Percentiles rank a stretch among this genome's conserved stretches.
These are phyloP conservation scores for Nymphalis io DNA, from an alignment of 1,140 invertebrate species.

Conservation along the genomic window DNA sequence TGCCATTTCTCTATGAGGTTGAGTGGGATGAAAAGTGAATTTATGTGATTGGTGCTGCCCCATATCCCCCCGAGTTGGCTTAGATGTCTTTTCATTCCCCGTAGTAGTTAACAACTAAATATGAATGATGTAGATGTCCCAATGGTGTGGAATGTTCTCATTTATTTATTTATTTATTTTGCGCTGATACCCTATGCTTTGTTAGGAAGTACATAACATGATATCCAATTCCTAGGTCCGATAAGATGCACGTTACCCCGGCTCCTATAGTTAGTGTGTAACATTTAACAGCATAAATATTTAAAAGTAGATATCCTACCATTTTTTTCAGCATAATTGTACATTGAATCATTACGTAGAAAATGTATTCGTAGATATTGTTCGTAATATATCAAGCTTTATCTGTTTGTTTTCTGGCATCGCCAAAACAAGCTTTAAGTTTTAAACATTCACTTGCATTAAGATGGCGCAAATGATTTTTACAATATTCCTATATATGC, in stretches of 20 bases:
- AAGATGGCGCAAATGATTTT: conserved; percentile 47
- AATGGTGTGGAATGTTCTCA: conserved; percentile 56
- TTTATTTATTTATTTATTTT: conserved; percentile 57
- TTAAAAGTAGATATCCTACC: conserved; percentile 28
- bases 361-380: conserved; percentile 31
- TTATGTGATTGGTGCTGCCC: conserved; percentile 81
- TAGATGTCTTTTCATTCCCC: conserved; percentile 66
- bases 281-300: conserved; percentile 14
- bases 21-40: conserved; percentile 62
- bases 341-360: conserved; percentile 24
- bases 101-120: conserved; percentile 55
- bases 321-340: conserved; percentile 27
- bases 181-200: conserved; percentile 59
- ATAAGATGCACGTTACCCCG: conserved; percentile 55
- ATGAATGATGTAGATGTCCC: conserved; percentile 54
- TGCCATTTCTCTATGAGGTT: conserved; percentile 59
- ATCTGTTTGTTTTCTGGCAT: conserved; percentile 82
- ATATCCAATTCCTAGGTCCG: conserved; percentile 24
- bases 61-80: conserved; percentile 63
- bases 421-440: conserved; percentile 70
- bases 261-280: conserved; percentile 29
- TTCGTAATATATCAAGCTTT: conserved; percentile 64
- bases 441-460: conserved; percentile 52
- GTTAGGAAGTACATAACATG: conserved; percentile 30
- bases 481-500: conserved; percentile 64